Evolutionary conservation across 2,797 vertebrate species (phyloP), one percentile per base, ranked within the genome.

Genomic region (Alauda arvensis): DNA sequence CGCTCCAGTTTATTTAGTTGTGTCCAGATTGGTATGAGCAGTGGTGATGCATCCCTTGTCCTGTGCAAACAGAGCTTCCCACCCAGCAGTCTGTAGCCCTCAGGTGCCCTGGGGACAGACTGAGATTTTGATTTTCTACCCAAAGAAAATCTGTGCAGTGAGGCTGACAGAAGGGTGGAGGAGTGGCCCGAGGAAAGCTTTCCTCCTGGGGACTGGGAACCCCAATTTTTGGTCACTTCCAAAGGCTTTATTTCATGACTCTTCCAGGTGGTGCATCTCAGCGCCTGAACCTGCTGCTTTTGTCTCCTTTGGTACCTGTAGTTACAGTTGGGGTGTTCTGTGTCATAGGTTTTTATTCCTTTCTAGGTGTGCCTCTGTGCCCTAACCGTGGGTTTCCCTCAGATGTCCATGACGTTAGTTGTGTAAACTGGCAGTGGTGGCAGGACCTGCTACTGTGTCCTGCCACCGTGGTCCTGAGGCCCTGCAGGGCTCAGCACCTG

Each of bases 21-120:
- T 91, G 92, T 97, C 94, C 95, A 94, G 95, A 96, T 96, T 94
- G 96, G 90, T 97, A 88, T 93, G 96, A 96, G 94, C 83, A 89
- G 94, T 83, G 93, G 96, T 95, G 95, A 94, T 23, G 83, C 93
- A 26, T 85, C 86, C 92, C 76, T 94, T 77, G 79, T 92, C 80
- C 94, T 71, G 75, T 89, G 93, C 94, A 94, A 94, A 68, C 93
- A 85, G 85, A 91, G 70, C 92, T 84, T 93, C 83, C 91, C 55
- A 25, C 66, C 92, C 82, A 52, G 65, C 9, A 19, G 74, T 90
- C 85, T 87, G 75, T 34, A 83, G 87, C 87, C 92, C 80, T 93
- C 1, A 1, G 53, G 65, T 12, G 15, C 66, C 87, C 68, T 43
- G 29, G 77, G 91, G 80, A 85, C 77, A 87, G 93, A 68, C 87